Conservation (phyloP, 2,888 invertebrate genomes). For the Plagodis dolabraria region DNA sequence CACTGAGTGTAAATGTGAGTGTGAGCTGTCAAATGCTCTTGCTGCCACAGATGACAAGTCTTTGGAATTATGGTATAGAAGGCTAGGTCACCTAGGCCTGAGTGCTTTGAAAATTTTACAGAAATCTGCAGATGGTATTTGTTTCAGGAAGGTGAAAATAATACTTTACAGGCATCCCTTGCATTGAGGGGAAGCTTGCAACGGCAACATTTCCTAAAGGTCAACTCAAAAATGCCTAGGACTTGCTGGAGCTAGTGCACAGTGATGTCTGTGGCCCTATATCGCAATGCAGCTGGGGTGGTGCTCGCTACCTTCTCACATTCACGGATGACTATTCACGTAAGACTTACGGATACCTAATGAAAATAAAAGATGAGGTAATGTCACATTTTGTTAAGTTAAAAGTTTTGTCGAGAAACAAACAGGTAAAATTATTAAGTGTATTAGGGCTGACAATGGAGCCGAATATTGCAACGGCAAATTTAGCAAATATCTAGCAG, state of each 20-base stretch:
- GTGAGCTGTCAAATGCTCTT: too few species aligned
- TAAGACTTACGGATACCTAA: slow-evolving; percentile 1
- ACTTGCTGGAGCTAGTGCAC: neutral
- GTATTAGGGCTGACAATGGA: neutral
- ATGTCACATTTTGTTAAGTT: slow-evolving; percentile 4
- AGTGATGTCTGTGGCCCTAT: neutral
- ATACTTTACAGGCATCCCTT: too few species aligned
- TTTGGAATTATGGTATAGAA: too few species aligned
- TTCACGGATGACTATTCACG: slow-evolving; percentile 3
- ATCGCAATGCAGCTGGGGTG: neutral
- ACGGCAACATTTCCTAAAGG: neutral
- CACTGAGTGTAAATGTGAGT: too few species aligned
- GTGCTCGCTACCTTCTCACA: slow-evolving; percentile 5
- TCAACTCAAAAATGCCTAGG: neutral
- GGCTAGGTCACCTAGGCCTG: too few species aligned
- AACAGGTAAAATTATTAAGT: slow-evolving; percentile 13
- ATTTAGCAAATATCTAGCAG: slow-evolving; percentile 6
- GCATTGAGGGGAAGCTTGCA: neutral
- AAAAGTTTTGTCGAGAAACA: slow-evolving; percentile 18
- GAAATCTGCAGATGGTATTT: too few species aligned
- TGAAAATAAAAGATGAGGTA: neutral
- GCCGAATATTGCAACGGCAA: slow-evolving; percentile 2
- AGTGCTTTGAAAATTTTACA: too few species aligned
- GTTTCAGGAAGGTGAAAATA: too few species aligned
- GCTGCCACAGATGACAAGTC: too few species aligned